phyloP scores from a whole-genome alignment of 2,797 vertebrate genomes.

The Dipus sagitta region DNA sequence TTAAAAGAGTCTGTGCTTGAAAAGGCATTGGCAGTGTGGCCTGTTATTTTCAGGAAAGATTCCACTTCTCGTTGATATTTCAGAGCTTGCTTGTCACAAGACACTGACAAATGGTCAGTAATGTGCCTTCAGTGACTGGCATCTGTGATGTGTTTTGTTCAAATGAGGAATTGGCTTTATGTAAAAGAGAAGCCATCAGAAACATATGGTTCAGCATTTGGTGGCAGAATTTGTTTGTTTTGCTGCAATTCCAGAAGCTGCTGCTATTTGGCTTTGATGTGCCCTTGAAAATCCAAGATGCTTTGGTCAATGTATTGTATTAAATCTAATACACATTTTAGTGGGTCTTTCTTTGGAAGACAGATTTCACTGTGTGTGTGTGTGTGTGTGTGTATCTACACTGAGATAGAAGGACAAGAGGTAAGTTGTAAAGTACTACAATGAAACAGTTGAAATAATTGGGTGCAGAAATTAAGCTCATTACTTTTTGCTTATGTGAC shows the following conservation, averaged over 20 bases:
- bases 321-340: conserved; percentile 39
- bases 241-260: conserved; percentile 58
- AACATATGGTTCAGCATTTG: conserved; percentile 75
- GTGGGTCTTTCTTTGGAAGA: neutral
- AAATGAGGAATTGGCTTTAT: conserved; percentile 18
- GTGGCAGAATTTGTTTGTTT: conserved; percentile 69
- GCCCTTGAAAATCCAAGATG: conserved; percentile 55
- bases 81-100: conserved; percentile 49
- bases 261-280: conserved; percentile 45
- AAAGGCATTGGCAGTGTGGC: neutral
- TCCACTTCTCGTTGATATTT: conserved; percentile 36
- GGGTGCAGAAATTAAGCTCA: neutral
- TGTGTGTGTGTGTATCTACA: neutral
- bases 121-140: neutral
- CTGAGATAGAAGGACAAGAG: conserved; percentile 45
- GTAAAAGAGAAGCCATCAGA: conserved; percentile 53
- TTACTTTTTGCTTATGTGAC: neutral
- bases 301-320: conserved; percentile 58
- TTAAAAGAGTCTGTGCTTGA: neutral
- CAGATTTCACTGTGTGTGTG: neutral
- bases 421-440: conserved; percentile 18
- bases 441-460: conserved; percentile 34
- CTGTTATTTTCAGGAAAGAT: conserved; percentile 28
- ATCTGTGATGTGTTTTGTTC: conserved; percentile 45
- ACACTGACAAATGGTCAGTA: conserved; percentile 62